Evolutionary conservation across 2,113 vertebrate genomes (phyloP).

Genomic region (Nothoprocta pentlandii): DNA sequence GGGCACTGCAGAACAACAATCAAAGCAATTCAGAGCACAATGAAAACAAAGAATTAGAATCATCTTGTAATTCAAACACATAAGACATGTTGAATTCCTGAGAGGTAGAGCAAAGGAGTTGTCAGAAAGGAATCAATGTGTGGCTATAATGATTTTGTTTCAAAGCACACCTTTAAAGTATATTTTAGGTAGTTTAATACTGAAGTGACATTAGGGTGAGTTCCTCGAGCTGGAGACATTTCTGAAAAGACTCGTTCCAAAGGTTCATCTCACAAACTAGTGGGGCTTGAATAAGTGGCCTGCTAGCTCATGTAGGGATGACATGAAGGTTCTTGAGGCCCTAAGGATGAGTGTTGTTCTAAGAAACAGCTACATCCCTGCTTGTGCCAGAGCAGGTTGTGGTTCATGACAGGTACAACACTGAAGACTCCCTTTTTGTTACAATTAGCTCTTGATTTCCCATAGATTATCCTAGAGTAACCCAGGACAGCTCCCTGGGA

Average conservation of each 20-base stretch:
- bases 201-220: background rate
- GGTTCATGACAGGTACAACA: background rate
- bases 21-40: conserved; percentile 13
- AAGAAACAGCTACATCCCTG: background rate
- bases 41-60: conserved; percentile 19
- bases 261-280: background rate
- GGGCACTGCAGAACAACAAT: conserved; percentile 60
- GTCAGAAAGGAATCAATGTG: background rate
- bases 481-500: background rate
- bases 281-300: background rate
- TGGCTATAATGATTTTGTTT: background rate
- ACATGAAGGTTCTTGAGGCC: background rate
- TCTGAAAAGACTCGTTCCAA: background rate
- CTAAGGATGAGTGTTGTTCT: background rate
- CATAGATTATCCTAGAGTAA: background rate
- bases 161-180: background rate
- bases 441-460: background rate
- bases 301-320: background rate
- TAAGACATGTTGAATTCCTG: background rate
- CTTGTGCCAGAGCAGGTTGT: background rate
- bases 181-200: background rate
- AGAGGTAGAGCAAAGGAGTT: background rate
- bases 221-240: background rate
- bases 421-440: background rate
- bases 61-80: conserved; percentile 16